Percentiles rank a stretch among this genome's conserved stretches.
These are phyloP conservation scores for Zingel zingel DNA, from an alignment of 2,113 vertebrate genomes.

Conservation along the genomic window DNA sequence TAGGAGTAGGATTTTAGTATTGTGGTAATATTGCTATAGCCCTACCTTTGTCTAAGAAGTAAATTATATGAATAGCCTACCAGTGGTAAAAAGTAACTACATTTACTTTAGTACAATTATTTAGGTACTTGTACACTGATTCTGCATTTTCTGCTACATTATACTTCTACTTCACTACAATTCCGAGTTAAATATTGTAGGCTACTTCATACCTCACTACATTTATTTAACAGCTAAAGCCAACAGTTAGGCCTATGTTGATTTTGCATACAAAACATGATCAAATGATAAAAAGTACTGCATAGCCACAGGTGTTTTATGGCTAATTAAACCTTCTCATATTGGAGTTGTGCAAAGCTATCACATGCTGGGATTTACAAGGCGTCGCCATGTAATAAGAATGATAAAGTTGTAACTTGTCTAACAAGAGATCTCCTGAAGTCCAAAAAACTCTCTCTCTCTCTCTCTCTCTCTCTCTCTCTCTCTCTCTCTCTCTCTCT, in stretches of 20 bases:
- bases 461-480: slow-evolving; percentile 1
- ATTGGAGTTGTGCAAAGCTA: not conserved
- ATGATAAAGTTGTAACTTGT: not conserved
- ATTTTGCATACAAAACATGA: not conserved
- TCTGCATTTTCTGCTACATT: no score
- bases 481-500: not conserved
- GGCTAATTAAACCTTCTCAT: not conserved
- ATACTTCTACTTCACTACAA: not conserved
- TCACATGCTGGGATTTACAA: no score
- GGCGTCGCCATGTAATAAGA: not conserved
- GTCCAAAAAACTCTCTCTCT: not conserved
- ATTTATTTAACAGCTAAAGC: not conserved
- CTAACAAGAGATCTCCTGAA: not conserved
- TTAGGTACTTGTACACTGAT: no score
- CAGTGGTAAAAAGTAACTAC: not conserved
- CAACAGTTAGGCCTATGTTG: not conserved
- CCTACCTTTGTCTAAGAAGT: not conserved
- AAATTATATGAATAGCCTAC: not conserved
- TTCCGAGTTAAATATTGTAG: not conserved
- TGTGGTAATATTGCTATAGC: not conserved
- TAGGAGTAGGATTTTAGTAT: no score
- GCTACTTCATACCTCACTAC: not conserved
- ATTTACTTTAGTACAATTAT: not conserved
- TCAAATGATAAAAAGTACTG: no score
- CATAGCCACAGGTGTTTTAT: not conserved